phyloP scores from a whole-genome alignment of 2,888 invertebrate genomes.

The Isotomurus palustris region DNA sequence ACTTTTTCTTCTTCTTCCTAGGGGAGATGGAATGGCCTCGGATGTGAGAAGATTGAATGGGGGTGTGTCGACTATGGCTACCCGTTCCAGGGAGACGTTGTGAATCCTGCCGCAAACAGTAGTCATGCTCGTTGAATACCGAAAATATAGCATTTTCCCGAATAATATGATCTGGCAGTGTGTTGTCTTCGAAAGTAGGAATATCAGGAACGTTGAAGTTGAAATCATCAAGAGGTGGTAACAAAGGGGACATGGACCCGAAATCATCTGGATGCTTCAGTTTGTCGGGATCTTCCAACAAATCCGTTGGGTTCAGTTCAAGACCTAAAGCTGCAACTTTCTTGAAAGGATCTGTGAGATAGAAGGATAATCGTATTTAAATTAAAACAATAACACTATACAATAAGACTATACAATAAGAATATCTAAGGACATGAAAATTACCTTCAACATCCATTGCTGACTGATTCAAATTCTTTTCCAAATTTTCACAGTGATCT shows the following conservation, averaged over 20 bases:
- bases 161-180: constrained; percentile 40
- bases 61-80: too few relatives aligned
- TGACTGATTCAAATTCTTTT: constrained; percentile 8
- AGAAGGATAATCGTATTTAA: not conserved
- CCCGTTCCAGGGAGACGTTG: too few relatives aligned
- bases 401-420: not conserved
- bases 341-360: not conserved
- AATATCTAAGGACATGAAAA: not conserved
- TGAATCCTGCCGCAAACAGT: constrained; percentile 14
- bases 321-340: not conserved
- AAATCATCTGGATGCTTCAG: constrained; percentile 11
- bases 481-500: constrained; percentile 8
- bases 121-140: constrained; percentile 40
- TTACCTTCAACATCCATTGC: constrained; percentile 6
- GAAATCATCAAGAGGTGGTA: constrained; percentile 40
- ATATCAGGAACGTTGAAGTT: constrained; percentile 36
- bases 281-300: not conserved
- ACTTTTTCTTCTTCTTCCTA: not conserved
- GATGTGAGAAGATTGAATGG: too few relatives aligned
- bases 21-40: not conserved
- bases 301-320: not conserved
- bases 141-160: constrained; percentile 37
- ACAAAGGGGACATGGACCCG: constrained; percentile 32
- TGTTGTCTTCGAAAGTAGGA: constrained; percentile 41
- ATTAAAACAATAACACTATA: not conserved